Conservation (phyloP, 2,797 vertebrate species). For the Pterois miles region DNA sequence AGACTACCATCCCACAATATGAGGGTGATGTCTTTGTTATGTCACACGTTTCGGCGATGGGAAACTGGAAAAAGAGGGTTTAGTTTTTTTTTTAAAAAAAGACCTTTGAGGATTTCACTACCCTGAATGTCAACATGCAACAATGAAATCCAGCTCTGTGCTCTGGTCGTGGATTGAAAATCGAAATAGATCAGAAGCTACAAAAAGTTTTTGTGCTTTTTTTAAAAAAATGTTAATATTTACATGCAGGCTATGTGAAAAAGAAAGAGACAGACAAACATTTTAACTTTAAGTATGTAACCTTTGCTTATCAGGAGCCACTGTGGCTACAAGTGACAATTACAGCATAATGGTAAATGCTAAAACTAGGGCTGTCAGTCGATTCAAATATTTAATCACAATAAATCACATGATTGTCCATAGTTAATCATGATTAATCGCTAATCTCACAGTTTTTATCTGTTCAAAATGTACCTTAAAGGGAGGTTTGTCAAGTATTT, state of each 20-base stretch:
- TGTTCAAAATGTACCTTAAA: too few relatives aligned
- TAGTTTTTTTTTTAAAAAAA: conserved; percentile 1
- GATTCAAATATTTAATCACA: too few relatives aligned
- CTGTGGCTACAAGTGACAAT: background rate
- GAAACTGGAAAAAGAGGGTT: conserved; percentile 36
- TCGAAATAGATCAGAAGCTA: background rate
- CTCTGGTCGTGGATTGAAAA: conserved; percentile 9
- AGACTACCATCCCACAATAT: conserved; percentile 69
- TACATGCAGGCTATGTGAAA: background rate
- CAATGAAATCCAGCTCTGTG: conserved; percentile 16
- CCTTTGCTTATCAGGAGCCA: background rate
- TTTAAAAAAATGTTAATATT: background rate
- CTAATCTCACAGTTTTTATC: too few relatives aligned
- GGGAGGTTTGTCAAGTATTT: too few relatives aligned
- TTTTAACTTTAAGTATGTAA: background rate
- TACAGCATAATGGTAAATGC: background rate
- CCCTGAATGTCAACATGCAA: conserved; percentile 29
- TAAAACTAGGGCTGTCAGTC: background rate
- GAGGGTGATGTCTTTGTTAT: conserved; percentile 80
- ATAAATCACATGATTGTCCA: too few relatives aligned
- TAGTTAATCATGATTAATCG: too few relatives aligned
- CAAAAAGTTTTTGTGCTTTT: background rate
- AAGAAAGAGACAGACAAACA: background rate
- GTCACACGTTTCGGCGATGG: conserved; percentile 64
- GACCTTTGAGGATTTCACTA: conserved; percentile 54